Evolutionary conservation across 2,113 vertebrate species (phyloP).

Genomic region (Alectura lathami): DNA sequence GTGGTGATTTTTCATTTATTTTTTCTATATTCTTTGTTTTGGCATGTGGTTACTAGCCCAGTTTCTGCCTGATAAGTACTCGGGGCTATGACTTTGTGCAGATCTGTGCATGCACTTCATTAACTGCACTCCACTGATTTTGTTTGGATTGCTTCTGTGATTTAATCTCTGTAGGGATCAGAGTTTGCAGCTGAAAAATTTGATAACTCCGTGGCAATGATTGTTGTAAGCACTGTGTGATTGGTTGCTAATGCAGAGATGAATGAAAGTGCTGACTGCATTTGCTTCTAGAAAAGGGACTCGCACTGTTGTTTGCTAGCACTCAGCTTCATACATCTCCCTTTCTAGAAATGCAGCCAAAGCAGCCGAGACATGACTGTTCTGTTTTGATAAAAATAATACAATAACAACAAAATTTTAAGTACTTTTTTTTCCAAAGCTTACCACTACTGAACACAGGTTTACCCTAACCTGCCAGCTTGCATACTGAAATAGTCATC

Average conservation of each 20-base stretch:
- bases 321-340: neutral
- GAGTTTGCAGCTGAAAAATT: neutral
- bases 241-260: neutral
- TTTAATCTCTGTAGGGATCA: neutral
- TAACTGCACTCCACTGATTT: neutral
- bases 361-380: neutral
- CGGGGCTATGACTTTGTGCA: rapidly evolving
- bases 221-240: neutral
- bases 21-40: neutral
- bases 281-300: neutral
- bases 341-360: neutral
- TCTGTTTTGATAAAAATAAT: neutral
- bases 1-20: neutral
- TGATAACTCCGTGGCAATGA: slow-evolving; percentile 5
- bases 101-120: neutral
- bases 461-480: neutral
- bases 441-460: neutral
- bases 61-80: neutral
- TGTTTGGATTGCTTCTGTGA: slow-evolving; percentile 20
- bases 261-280: neutral
- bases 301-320: neutral
- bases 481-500: neutral
- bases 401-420: neutral
- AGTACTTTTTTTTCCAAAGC: neutral
- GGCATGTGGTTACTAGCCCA: neutral